Evolutionary conservation across 2,797 vertebrate genomes (phyloP).

Genomic region (Thaleichthys pacificus): DNA sequence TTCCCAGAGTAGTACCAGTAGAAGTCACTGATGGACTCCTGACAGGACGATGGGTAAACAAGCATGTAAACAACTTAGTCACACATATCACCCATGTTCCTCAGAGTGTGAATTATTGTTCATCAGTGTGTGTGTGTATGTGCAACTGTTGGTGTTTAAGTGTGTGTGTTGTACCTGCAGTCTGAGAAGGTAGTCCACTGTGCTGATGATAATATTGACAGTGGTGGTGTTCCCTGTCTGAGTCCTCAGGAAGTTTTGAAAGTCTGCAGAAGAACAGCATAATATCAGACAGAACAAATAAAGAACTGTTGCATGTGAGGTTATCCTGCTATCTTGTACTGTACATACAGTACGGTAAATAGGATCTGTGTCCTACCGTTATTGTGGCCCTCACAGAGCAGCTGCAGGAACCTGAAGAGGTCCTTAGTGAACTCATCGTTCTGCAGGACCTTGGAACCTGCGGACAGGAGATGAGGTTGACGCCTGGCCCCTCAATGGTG

Average conservation of each 20-base stretch:
- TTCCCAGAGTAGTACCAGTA: slow-evolving; percentile 99
- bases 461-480: slow-evolving; percentile 5
- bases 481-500: not conserved
- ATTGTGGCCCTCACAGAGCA: slow-evolving; percentile 98
- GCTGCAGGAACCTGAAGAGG: slow-evolving; percentile 96
- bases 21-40: slow-evolving; percentile 98
- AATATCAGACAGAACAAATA: not conserved
- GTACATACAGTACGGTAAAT: too few relatives aligned
- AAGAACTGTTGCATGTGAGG: too few relatives aligned
- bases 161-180: slow-evolving; percentile 82
- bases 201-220: slow-evolving; percentile 97
- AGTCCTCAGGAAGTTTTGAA: slow-evolving; percentile 97
- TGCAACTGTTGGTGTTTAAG: not conserved
- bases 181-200: slow-evolving; percentile 94
- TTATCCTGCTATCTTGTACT: too few relatives aligned
- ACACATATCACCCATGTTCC: too few relatives aligned
- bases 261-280: slow-evolving; percentile 75
- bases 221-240: slow-evolving; percentile 99
- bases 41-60: slow-evolving; percentile 19
- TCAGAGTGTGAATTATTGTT: too few relatives aligned
- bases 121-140: not conserved
- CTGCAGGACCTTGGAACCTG: slow-evolving; percentile 98
- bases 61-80: not conserved
- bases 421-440: slow-evolving; percentile 97
- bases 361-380: slow-evolving; percentile 79